These are phyloP conservation scores for Cirrhinus molitorella DNA, from an alignment of 2,797 vertebrate genomes.

Conservation along the genomic window DNA sequence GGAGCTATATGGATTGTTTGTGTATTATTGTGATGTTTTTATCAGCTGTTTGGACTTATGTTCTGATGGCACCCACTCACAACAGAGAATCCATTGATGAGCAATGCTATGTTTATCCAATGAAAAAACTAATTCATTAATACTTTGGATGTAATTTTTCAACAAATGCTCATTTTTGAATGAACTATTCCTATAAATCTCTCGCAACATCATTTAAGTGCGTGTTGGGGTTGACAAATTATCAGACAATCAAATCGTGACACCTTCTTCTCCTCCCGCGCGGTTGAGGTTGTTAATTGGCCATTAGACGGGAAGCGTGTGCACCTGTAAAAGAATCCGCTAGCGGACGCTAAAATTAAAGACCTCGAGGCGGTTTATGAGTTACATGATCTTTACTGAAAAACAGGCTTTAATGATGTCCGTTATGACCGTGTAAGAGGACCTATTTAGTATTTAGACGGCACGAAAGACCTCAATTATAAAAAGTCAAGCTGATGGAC, in stretches of 20 bases:
- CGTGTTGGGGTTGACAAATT: slow-evolving; percentile 3
- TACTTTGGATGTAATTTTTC: neutral
- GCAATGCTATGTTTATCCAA: neutral
- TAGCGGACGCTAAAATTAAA: slow-evolving; percentile 17
- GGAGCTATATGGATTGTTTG: neutral
- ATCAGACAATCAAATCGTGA: slow-evolving; percentile 19
- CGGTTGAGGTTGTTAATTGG: neutral
- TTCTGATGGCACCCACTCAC: neutral
- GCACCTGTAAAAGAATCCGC: neutral
- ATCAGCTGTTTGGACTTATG: neutral
- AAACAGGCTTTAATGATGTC: slow-evolving; percentile 13
- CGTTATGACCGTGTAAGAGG: slow-evolving; percentile 3
- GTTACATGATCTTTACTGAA: slow-evolving; percentile 14
- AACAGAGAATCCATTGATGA: neutral
- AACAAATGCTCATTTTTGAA: neutral
- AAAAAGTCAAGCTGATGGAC: slow-evolving; percentile 21
- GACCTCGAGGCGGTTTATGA: slow-evolving; percentile 3
- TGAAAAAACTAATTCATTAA: neutral
- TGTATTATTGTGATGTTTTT: neutral
- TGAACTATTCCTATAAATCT: neutral
- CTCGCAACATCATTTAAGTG: neutral
- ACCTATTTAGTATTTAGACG: slow-evolving; percentile 30
- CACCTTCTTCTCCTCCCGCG: neutral
- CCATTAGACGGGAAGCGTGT: neutral
- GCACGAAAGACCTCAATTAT: slow-evolving; percentile 11